phyloP scores from a whole-genome alignment of 1,140 invertebrate species.

The Manduca sexta region DNA sequence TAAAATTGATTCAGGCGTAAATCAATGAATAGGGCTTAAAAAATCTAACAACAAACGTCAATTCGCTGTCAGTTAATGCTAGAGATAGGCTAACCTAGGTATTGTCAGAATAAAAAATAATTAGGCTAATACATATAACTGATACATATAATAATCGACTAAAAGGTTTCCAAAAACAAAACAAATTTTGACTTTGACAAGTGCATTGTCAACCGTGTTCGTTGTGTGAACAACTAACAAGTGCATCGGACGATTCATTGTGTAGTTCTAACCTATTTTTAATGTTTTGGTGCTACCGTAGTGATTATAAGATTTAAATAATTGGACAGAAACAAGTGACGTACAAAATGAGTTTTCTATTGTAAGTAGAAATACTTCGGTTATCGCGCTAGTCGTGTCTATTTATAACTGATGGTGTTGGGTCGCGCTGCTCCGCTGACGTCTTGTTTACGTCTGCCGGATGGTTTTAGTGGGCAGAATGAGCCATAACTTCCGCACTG shows the following conservation, averaged over 20 bases:
- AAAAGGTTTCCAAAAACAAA: background rate
- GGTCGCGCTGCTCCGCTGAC: constrained; percentile 23
- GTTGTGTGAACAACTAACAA: constrained; percentile 10
- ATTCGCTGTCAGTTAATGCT: background rate
- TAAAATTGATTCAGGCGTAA: background rate
- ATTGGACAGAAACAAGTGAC: constrained; percentile 13
- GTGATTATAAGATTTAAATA: constrained; percentile 20
- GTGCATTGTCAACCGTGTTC: constrained; percentile 1
- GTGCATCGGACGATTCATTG: constrained; percentile 20
- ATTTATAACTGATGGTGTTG: constrained; percentile 43
- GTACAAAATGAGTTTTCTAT: constrained; percentile 64
- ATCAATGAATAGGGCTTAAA: background rate
- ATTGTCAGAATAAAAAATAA: too few relatives aligned
- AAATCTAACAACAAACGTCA: constrained; percentile 2
- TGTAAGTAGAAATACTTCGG: constrained; percentile 44
- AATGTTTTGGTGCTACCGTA: constrained; percentile 50
- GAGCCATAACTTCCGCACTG: too few relatives aligned
- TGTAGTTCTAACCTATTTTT: constrained; percentile 36
- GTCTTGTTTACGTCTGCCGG: constrained; percentile 50
- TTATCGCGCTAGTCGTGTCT: constrained; percentile 20
- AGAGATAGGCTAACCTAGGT: too few relatives aligned
- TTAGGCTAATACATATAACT: background rate
- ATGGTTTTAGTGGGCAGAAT: constrained; percentile 3
- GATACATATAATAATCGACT: constrained; percentile 6
- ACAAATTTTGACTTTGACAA: constrained; percentile 6